These are phyloP conservation scores for Takifugu rubripes DNA, from an alignment of 2,797 vertebrate species.

Conservation along the genomic window DNA sequence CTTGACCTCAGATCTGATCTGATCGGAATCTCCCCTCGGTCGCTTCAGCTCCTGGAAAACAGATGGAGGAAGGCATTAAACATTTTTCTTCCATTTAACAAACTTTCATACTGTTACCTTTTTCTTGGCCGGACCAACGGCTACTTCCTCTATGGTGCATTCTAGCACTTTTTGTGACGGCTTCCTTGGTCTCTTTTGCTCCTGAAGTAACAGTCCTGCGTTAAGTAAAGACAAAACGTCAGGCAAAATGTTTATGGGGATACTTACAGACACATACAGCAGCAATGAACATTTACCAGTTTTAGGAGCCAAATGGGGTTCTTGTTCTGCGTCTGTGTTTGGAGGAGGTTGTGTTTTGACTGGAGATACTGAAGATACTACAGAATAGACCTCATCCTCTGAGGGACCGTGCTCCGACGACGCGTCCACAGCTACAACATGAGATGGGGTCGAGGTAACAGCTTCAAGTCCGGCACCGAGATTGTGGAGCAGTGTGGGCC, in stretches of 20 bases:
- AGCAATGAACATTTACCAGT: constrained; percentile 38
- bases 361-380: constrained; percentile 29
- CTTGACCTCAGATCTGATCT: constrained; percentile 41
- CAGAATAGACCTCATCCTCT: constrained; percentile 43
- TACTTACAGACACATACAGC: background rate
- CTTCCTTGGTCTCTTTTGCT: constrained; percentile 89
- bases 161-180: constrained; percentile 88
- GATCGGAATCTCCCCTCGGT: constrained; percentile 5
- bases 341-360: constrained; percentile 30
- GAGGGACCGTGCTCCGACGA: constrained; percentile 35
- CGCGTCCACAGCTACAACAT: constrained; percentile 29
- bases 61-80: background rate
- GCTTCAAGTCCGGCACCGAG: constrained; percentile 36
- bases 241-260: background rate
- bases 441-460: constrained; percentile 44
- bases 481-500: constrained; percentile 35
- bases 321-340: constrained; percentile 39
- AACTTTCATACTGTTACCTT: constrained; percentile 58
- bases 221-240: background rate
- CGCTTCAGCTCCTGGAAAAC: constrained; percentile 53
- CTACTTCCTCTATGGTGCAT: constrained; percentile 85
- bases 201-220: constrained; percentile 61
- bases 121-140: constrained; percentile 82
- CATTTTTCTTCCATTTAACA: background rate
- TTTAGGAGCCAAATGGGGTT: constrained; percentile 59